Base-by-base conservation (phyloP, 2,888 invertebrate genomes). In the Apoderus coryli region DNA sequence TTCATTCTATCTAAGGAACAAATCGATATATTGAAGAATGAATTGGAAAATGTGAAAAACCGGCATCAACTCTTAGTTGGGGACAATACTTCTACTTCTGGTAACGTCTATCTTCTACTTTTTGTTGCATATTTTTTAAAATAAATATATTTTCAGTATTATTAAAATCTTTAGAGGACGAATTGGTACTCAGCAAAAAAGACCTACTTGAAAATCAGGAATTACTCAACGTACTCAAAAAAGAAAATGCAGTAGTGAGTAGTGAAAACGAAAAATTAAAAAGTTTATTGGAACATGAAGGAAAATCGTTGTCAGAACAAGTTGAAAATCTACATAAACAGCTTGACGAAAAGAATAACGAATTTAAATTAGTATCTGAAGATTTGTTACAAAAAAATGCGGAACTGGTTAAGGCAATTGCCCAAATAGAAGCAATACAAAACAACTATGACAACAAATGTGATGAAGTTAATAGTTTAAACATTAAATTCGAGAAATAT, bases 1-100 rank as follows among this genome's bases (percentile, higher is more conserved):
- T 60, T 76, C 40, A 64, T 70, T 1, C 67, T 67, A 46, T 63
- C 70, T 26, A 69, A 69, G 40, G 67, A 67, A 25, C 67, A 71
- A 50, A 51, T 69, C n/a, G 65, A 66, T 3, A 59, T 59, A 22
- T 49, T 70, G 29, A 63, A 61, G 26, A 60, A 62, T 2, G 66
- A 69, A 42, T 45, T 70, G 32, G 63, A 65, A 41, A 51, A 67
- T 38, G 59, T 67, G 1, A 62, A 64, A 43, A 67, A 65, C 3
- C 62, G 66, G 43, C 63, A 32, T 29, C 22, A 34, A 19, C 35
- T 34, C 10, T 37, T 41, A 31, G 44, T 45, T 39, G 47, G 44
- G 22, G 36, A 40, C 29, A 38, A 28, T 24, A 43, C 42, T 4
- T 42, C 45, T 16, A 42, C 43, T 14, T 23, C 43, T 26, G 43